Evolutionary conservation across 2,888 invertebrate genomes (phyloP).

Genomic region (Hetaerina titia): DNA sequence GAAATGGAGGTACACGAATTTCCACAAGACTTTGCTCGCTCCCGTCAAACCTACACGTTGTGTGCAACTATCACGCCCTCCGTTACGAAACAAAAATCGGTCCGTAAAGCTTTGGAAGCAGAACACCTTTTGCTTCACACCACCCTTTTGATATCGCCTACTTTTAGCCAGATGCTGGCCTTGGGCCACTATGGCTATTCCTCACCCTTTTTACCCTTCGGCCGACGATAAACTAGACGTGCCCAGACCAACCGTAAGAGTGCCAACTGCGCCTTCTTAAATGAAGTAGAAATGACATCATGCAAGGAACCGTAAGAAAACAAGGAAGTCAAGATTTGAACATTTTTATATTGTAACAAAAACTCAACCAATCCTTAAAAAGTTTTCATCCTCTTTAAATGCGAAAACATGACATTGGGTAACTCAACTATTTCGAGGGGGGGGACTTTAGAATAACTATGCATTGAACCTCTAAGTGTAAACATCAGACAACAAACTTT

Average conservation of each 20-base stretch:
- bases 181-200: constrained; percentile 65
- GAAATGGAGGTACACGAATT: no score
- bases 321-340: background rate
- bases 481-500: no score
- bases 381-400: background rate
- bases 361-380: background rate
- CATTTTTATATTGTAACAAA: background rate
- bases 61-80: background rate
- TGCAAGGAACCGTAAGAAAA: background rate
- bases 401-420: background rate
- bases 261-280: constrained; percentile 63
- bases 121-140: constrained; percentile 52
- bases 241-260: constrained; percentile 39
- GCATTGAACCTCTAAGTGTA: no score
- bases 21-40: background rate
- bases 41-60: background rate
- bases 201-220: constrained; percentile 51
- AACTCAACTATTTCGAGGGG: no score
- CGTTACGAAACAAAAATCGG: constrained; percentile 33
- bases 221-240: constrained; percentile 45
- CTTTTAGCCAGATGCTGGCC: constrained; percentile 65
- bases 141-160: constrained; percentile 64
- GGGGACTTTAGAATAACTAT: no score
- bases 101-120: constrained; percentile 45
- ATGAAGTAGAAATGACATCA: constrained; percentile 59